Percentiles rank a stretch among this genome's conserved stretches.
Conservation (phyloP, 2,797 vertebrate species). For the Dendrocincla fuliginosa region DNA sequence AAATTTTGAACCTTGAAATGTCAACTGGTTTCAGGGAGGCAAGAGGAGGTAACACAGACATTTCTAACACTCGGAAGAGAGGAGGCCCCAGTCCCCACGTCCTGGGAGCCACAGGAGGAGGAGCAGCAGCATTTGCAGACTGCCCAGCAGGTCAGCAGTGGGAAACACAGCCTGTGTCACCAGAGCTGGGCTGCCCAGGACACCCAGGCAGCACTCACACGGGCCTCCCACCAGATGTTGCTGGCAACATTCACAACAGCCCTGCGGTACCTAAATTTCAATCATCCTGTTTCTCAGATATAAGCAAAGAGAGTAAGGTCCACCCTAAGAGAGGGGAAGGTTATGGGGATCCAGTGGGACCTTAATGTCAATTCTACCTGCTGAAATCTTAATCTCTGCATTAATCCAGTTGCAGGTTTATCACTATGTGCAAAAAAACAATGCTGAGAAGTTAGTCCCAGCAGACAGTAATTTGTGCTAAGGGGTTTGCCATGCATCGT, state of each 20-base stretch:
- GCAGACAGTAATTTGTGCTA: neutral
- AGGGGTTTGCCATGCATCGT: neutral
- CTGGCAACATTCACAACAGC: neutral
- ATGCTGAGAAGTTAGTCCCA: neutral
- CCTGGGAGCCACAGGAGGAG: neutral
- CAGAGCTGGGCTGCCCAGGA: neutral
- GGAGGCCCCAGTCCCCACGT: accelerated
- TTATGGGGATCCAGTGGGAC: neutral
- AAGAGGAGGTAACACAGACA: neutral
- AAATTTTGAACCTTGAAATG: neutral
- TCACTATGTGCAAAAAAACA: neutral
- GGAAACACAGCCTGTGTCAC: neutral
- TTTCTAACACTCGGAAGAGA: accelerated
- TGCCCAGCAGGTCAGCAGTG: neutral
- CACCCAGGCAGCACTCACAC: neutral
- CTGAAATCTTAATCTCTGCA: neutral
- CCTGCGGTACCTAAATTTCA: accelerated
- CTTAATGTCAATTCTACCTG: neutral
- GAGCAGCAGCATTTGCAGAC: neutral
- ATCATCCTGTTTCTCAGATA: neutral
- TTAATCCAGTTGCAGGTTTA: neutral
- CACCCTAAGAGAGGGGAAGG: neutral
- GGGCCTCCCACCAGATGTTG: neutral
- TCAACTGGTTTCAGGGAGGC: neutral
- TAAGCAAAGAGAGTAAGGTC: neutral